phyloP scores from a whole-genome alignment of 2,797 vertebrate genomes.

The Sebastes paucispinis region DNA sequence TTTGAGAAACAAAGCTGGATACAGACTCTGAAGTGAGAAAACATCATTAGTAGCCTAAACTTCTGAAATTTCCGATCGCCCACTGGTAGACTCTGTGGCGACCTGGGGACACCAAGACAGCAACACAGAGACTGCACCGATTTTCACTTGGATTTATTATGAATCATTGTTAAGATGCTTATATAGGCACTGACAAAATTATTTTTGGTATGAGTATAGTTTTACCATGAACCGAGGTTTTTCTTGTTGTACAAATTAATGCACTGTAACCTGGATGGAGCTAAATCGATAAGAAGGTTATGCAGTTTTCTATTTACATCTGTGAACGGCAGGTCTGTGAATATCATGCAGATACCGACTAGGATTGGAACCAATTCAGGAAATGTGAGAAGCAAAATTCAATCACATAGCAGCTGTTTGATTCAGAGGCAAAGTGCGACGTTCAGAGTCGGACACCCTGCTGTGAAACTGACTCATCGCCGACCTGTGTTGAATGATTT shows the following conservation, averaged over 20 bases:
- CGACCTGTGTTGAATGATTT: conserved; percentile 39
- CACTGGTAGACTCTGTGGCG: neutral
- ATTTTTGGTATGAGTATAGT: neutral
- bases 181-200: neutral
- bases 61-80: neutral
- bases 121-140: neutral
- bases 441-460: conserved; percentile 15
- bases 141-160: neutral
- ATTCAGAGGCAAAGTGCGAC: neutral
- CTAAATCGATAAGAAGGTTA: neutral
- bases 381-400: conserved; percentile 10
- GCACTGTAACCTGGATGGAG: neutral
- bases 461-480: conserved; percentile 42
- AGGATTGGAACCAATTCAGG: conserved; percentile 7
- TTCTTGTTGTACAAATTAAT: neutral
- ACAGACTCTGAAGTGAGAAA: neutral
- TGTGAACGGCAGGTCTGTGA: neutral
- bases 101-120: neutral
- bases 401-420: conserved; percentile 16
- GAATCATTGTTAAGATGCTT: neutral
- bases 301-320: neutral
- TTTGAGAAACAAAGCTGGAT: neutral
- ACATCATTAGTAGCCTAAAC: neutral
- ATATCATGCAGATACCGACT: neutral
- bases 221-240: no score